Conservation (phyloP, 1,140 invertebrate species). For the Andricus grossulariae region DNA sequence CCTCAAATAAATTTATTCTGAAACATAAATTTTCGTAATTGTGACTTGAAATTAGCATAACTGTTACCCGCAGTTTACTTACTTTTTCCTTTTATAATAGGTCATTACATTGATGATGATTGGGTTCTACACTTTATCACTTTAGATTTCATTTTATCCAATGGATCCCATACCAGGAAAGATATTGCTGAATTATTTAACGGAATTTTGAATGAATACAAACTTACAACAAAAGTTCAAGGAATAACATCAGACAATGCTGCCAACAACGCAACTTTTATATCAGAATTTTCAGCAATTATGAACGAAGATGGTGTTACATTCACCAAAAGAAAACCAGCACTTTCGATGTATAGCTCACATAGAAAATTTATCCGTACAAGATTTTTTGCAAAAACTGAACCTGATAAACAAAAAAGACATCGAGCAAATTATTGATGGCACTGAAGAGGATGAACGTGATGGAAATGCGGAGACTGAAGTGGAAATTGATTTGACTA, state of each 20-base stretch:
- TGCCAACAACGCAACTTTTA: not conserved
- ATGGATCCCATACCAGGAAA: not conserved
- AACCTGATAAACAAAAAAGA: too few relatives aligned
- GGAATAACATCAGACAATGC: not conserved
- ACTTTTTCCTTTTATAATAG: not conserved
- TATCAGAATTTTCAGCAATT: not conserved
- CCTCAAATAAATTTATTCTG: too few relatives aligned
- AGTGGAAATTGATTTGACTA: too few relatives aligned
- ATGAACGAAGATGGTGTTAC: not conserved
- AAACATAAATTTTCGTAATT: too few relatives aligned
- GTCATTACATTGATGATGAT: conserved; percentile 12
- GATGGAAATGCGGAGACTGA: too few relatives aligned
- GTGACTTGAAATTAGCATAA: too few relatives aligned
- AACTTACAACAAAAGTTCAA: not conserved
- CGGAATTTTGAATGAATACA: not conserved
- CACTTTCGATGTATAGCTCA: not conserved
- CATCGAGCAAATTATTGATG: too few relatives aligned
- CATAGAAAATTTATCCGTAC: not conserved
- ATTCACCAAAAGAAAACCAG: not conserved
- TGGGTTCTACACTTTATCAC: conserved; percentile 1
- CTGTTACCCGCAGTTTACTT: too few relatives aligned
- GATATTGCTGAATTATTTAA: not conserved
- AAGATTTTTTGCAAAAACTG: too few relatives aligned
- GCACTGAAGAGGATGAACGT: too few relatives aligned
- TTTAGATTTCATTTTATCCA: conserved; percentile 20